A percentile compares a stretch with the other conserved stretches of the same genome.
Conservation (phyloP, 2,888 invertebrate genomes). For the Drosophila birchii region DNA sequence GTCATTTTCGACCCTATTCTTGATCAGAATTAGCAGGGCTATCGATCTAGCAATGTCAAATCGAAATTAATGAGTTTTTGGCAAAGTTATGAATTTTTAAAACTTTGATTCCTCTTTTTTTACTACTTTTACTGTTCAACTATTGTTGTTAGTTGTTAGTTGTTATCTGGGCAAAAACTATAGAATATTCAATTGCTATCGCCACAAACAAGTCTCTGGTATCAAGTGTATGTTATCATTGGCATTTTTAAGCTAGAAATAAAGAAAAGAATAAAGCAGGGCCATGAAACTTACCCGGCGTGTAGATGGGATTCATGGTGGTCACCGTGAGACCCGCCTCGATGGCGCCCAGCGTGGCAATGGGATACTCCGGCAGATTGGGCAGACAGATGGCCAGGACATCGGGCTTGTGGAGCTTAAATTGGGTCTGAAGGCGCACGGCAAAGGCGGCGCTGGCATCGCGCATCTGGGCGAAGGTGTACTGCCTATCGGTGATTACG, state of each 20-base stretch:
- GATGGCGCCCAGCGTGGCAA: conserved; percentile 88
- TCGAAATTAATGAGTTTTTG: too few relatives aligned
- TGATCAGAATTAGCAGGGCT: too few relatives aligned
- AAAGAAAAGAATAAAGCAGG: background rate
- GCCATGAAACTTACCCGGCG: conserved; percentile 85
- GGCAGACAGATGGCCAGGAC: conserved; percentile 90
- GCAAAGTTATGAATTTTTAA: too few relatives aligned
- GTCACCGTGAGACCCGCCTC: conserved; percentile 90
- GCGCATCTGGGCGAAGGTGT: conserved; percentile 89
- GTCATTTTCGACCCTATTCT: too few relatives aligned
- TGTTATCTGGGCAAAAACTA: background rate
- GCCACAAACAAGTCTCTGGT: background rate
- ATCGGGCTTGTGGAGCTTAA: conserved; percentile 88
- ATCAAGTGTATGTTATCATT: conserved; percentile 4
- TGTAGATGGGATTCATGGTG: conserved; percentile 91
- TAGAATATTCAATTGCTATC: background rate
- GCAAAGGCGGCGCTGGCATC: conserved; percentile 88
- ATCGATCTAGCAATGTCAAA: too few relatives aligned
- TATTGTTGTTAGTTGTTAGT: background rate
- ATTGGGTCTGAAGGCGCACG: conserved; percentile 88
- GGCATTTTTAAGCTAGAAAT: background rate
- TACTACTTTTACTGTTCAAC: too few relatives aligned
- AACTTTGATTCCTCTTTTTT: too few relatives aligned
- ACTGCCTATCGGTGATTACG: conserved; percentile 89
- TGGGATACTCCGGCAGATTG: conserved; percentile 90